Percentiles rank a stretch among this genome's conserved stretches.
Evolutionary conservation across 2,797 vertebrate genomes (phyloP).

Genomic region (Pteropus rufus): DNA sequence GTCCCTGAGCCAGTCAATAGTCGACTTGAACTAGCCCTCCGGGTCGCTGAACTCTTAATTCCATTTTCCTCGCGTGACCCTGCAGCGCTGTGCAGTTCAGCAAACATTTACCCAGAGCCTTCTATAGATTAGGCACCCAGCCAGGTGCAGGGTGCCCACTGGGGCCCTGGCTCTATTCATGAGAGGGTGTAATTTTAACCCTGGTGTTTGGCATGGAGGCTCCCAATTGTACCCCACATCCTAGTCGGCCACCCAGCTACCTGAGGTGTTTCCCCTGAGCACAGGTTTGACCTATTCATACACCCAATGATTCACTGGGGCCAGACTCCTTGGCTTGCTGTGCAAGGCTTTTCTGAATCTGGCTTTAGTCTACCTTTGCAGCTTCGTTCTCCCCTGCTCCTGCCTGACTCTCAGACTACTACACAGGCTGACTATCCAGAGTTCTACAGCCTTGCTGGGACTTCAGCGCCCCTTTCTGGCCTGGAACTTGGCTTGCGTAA

Average conservation of each 20-base stretch:
- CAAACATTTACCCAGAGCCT: slow-evolving; percentile 20
- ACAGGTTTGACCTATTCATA: neutral
- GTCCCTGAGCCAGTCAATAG: slow-evolving; percentile 27
- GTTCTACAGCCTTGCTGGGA: neutral
- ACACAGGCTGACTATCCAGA: neutral
- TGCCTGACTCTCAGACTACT: neutral
- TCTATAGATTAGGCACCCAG: neutral
- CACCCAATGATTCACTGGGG: neutral
- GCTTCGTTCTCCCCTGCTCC: too few species aligned
- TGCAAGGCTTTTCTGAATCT: neutral
- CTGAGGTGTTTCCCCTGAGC: neutral
- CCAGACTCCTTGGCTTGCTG: neutral
- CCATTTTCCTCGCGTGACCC: neutral
- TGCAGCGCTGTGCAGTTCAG: rapidly evolving
- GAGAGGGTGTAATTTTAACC: neutral
- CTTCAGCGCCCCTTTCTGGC: neutral
- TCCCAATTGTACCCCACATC: neutral
- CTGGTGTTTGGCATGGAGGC: neutral
- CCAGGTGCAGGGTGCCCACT: neutral
- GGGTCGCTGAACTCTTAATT: slow-evolving; percentile 45
- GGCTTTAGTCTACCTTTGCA: neutral
- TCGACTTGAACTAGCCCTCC: slow-evolving; percentile 7
- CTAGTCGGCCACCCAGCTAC: too few species aligned
- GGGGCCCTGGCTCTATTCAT: neutral
- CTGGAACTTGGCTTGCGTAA: neutral